Evolutionary conservation across 2,797 vertebrate species (phyloP), one percentile per base, ranked within the genome.

Genomic region (Calcarius lapponicus): DNA sequence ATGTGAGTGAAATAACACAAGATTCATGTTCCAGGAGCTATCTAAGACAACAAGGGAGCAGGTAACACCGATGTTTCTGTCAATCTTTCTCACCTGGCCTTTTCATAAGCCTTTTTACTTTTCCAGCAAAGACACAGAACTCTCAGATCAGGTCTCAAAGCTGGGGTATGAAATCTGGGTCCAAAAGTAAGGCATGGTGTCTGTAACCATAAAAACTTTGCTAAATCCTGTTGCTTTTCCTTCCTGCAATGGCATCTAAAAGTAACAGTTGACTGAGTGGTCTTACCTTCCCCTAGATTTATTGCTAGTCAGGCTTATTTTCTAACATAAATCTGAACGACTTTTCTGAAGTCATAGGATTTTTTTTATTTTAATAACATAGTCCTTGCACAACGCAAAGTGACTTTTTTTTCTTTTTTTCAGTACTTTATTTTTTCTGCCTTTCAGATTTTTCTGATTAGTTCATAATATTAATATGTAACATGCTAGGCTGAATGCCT

Each of bases 81-180:
- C 16, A 8, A 0, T 76, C 60, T 45, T 47, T 60, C 22, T 72
- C 1, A 0, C 4, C 7, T 31, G 66, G 2, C 3, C 2, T 51
- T 87, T 73, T 61, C 18, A 32, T 20, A 62, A 66, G 8, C 5
- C 3, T 82, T 74, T 83, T 74, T 56, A 34, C 16, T 91, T 64
- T 57, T 34, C 11, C 21, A 75, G 10, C 13, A 62, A 87, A 76
- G 12, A 6, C 7, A 3, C 38, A 43, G 28, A 54, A 29, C 36
- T 50, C 31, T 32, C 31, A 60, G 32, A 70, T 54, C 7, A n/a
- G 17, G 36, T 47, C 36, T 80, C 65, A 40, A 86, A 79, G 13
- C 4, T 43, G 24, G 10, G 2, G 2, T 11, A 8, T 36, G 28
- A 79, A 32, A 36, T 51, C 24, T 28, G 10, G 7, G 2, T 34